Conservation (phyloP, 2,797 vertebrate genomes). For the Acrossocheilus fasciatus region DNA sequence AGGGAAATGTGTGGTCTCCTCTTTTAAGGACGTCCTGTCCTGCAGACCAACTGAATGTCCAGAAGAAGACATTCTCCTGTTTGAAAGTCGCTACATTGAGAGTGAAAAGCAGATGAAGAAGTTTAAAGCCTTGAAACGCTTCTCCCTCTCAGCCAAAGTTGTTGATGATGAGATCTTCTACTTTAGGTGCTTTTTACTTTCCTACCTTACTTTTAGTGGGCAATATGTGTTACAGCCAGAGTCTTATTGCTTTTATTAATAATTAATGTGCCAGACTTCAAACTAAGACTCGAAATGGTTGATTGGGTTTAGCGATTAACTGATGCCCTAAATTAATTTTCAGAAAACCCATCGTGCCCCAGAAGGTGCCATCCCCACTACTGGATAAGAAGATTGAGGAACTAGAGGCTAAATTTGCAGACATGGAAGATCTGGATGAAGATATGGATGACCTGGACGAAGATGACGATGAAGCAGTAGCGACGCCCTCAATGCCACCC, state of each 20-base stretch:
- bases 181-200: constrained; percentile 84
- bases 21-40: constrained; percentile 98
- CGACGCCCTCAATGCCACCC: constrained; percentile 89
- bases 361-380: constrained; percentile 95
- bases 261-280: not conserved
- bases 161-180: constrained; percentile 98
- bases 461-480: constrained; percentile 89
- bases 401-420: constrained; percentile 95
- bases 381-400: constrained; percentile 97
- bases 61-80: constrained; percentile 92
- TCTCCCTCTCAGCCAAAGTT: constrained; percentile 97
- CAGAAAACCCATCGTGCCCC: constrained; percentile 94
- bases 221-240: not conserved
- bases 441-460: constrained; percentile 96
- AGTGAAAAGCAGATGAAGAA: constrained; percentile 98
- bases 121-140: constrained; percentile 97
- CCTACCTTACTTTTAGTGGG: not conserved
- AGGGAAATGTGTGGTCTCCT: constrained; percentile 96
- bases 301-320: not conserved
- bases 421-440: constrained; percentile 90
- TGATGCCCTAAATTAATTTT: not conserved
- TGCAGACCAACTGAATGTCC: constrained; percentile 87
- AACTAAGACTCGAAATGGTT: not conserved
- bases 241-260: not conserved
- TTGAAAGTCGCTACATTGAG: constrained; percentile 97